Base-by-base conservation (phyloP, 2,888 invertebrate species). In the Lacanobia wlatinum region DNA sequence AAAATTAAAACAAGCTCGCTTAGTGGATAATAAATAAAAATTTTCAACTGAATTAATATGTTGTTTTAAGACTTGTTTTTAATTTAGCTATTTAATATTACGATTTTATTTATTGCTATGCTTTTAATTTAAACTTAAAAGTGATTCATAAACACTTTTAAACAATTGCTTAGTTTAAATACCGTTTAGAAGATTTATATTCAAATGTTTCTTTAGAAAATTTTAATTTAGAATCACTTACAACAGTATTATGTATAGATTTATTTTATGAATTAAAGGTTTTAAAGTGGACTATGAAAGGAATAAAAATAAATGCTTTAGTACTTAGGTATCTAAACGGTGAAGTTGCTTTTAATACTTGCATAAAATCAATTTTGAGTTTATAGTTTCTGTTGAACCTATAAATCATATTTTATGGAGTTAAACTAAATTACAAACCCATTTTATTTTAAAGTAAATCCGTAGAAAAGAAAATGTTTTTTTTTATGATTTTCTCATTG, bases 21-120 rank as follows among this genome's bases (percentile, higher is more conserved):
- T 40, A n/a, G 28, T 28, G 28, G n/a, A 43, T n/a, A n/a, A 23
- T 68, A 9, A 23, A 68, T 70, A 10, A n/a, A 56, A 56, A 10
- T 56, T 16, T 2, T 28, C 1, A 3, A 14, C 2, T 55, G 16
- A 23, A 14, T 23, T 7, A 55, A 16, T 23, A 55, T 43, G 0
- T 9, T 43, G 16, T 8, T 55, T 28, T 34, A 10, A 18, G 16
- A 23, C 5, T 34, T 28, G 1, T 10, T 18, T 56, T 56, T 34
- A 34, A 34, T 9, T 55, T 18, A 18, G 0, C 28, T 55, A 28
- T 55, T 12, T 14, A 7, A 28, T 16, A 28, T 8, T 56, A 0
- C 9, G 18, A 34, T 56, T 18, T 56, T 34, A n/a, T 18, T 56
- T 34, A 34, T 10, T 9, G 4, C 2, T 10, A 0, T 9, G 18